These are phyloP conservation scores for Sarcophaga peregrina DNA, from an alignment of 1,140 invertebrate genomes.

Conservation along the genomic window DNA sequence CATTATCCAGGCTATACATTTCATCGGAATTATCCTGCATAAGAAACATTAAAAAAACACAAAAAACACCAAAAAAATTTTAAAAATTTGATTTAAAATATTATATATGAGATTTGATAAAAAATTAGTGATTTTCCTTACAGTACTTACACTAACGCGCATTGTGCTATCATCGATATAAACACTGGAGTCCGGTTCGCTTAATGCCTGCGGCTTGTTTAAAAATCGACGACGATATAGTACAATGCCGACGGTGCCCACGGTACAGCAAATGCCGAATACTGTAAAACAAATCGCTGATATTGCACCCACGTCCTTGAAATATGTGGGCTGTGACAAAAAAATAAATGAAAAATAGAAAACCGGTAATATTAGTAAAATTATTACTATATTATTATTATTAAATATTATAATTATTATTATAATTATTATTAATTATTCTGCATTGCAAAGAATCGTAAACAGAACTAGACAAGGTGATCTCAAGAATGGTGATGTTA, in stretches of 20 bases:
- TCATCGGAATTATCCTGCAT: slow-evolving; percentile 89
- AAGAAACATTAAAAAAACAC: slow-evolving; percentile 52
- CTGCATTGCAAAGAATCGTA: too few species aligned
- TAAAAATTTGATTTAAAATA: neutral
- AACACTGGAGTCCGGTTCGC: slow-evolving; percentile 86
- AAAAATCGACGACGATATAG: slow-evolving; percentile 80
- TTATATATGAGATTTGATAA: neutral
- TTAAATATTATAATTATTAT: too few species aligned
- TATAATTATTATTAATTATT: too few species aligned
- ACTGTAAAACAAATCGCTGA: slow-evolving; percentile 79
- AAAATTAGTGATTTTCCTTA: slow-evolving; percentile 17
- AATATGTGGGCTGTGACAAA: slow-evolving; percentile 57
- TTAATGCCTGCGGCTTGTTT: slow-evolving; percentile 84
- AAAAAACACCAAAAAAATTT: slow-evolving; percentile 20
- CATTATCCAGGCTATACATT: slow-evolving; percentile 92
- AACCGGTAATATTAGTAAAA: too few species aligned
- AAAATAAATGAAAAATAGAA: neutral
- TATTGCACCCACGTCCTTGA: slow-evolving; percentile 76
- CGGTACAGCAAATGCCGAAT: slow-evolving; percentile 73
- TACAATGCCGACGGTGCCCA: slow-evolving; percentile 78
- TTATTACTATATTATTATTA: too few species aligned
- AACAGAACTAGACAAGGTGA: too few species aligned
- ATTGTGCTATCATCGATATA: slow-evolving; percentile 90
- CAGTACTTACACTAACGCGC: slow-evolving; percentile 74
- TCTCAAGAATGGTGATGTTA: too few species aligned